Base-by-base conservation (phyloP, 1,140 invertebrate genomes). In the Eueides isabella region DNA sequence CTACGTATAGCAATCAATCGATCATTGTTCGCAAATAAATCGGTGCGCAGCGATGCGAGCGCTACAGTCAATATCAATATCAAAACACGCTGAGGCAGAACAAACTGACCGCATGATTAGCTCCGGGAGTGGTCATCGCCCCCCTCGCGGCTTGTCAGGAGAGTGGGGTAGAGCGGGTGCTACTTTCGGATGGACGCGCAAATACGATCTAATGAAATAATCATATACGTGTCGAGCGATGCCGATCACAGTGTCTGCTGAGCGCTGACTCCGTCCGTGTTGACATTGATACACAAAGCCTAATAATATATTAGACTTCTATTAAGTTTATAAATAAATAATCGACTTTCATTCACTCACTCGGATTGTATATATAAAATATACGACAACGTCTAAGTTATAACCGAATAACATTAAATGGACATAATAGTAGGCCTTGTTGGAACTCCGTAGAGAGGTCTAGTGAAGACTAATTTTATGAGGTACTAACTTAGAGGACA, bases 81-180 rank as follows among this genome's bases (percentile, higher is more conserved):
- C 90, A 93, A 92, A 93, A 93, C 89, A 93, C 87, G 91, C 87
- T 90, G 91, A 93, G 89, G 90, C 89, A 92, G 91, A 91, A 89
- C 91, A 93, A 93, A 92, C 91, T 91, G 88, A 91, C 91, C 91
- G 90, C 91, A 89, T 93, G 91, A 93, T 93, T 93, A 93, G 91
- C 87, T 91, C 78, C 83, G 88, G 88, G 86, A 87, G 88, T 88
- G 87, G 86, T 86, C 85, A 85, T 84, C 86, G 82, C 87, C 83
- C 85, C 82, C 78, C 76, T 70, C 72, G 67, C 64, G 41, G 41
- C 73, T 67, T 29, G 61, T 29, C 14, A 29, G 67, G 70, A 65
- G 71, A 67, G 68, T 62, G 75, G 71, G 71, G 75, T 66, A 63
- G 75, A 77, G 67, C 67, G 71, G 75, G 65, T 81, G 80, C 83